These are phyloP conservation scores for Australoheros scitulus DNA, from an alignment of 2,113 vertebrate species.

Conservation along the genomic window DNA sequence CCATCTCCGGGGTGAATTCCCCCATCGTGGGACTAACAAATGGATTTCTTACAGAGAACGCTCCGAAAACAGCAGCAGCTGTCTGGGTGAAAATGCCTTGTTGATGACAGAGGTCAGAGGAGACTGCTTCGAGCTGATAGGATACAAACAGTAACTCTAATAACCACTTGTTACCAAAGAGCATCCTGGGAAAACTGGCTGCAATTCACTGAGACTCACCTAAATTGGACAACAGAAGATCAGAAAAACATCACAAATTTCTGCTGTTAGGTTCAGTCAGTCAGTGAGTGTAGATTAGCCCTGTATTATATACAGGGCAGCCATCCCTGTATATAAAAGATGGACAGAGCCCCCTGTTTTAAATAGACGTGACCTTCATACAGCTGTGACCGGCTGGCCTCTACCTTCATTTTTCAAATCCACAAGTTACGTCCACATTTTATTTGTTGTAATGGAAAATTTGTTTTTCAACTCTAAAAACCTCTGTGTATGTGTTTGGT, in stretches of 20 bases:
- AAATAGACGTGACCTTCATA: no score
- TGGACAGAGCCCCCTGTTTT: no score
- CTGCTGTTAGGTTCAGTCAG: no score
- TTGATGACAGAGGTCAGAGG: background rate
- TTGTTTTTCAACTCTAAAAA: no score
- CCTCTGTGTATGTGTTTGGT: no score
- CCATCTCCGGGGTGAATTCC: background rate
- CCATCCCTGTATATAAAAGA: no score
- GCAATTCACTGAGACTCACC: background rate
- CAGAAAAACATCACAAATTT: background rate
- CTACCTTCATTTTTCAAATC: no score
- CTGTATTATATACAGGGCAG: background rate
- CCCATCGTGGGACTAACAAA: no score
- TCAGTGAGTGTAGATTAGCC: background rate
- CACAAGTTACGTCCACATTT: no score
- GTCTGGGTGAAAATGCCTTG: background rate
- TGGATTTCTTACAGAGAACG: background rate
- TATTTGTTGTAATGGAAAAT: no score
- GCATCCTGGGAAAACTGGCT: background rate
- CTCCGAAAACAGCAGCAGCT: accelerated
- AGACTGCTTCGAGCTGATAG: background rate
- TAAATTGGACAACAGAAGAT: background rate
- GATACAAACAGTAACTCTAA: background rate
- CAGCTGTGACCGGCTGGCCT: no score
- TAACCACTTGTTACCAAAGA: background rate